A percentile compares a stretch with the other conserved stretches of the same genome.
Conservation (phyloP, 2,888 invertebrate genomes). For the Cephus sareptanus region DNA sequence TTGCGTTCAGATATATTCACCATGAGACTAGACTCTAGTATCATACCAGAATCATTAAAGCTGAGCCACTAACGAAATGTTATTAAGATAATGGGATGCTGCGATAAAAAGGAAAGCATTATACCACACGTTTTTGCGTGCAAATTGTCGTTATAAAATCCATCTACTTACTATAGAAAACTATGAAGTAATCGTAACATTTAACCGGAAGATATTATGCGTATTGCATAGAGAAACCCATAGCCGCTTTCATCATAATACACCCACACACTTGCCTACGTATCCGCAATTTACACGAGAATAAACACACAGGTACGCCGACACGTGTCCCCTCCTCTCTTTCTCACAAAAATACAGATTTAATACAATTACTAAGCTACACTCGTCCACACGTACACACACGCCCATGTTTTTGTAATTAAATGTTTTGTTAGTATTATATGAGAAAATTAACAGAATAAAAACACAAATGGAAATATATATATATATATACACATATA, state of each 20-base stretch:
- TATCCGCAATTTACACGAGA: neutral
- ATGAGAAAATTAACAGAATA: conserved; percentile 57
- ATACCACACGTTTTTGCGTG: conserved; percentile 43
- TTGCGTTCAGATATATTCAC: conserved; percentile 51
- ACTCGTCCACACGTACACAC: conserved; percentile 34
- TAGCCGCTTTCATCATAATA: conserved; percentile 56
- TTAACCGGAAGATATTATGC: conserved; percentile 57
- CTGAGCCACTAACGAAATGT: neutral
- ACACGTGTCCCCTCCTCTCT: neutral
- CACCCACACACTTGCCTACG: conserved; percentile 29
- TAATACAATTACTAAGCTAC: neutral
- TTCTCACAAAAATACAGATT: neutral
- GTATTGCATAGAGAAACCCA: conserved; percentile 51
- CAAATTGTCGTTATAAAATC: conserved; percentile 53
- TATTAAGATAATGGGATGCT: conserved; percentile 8
- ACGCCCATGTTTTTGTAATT: conserved; percentile 59
- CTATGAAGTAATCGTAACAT: conserved; percentile 57
- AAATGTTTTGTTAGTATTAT: conserved; percentile 62
- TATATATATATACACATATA: neutral
- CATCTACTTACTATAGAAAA: conserved; percentile 54
- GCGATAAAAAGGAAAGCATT: conserved; percentile 32
- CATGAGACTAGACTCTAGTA: conserved; percentile 25
- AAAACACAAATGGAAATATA: conserved; percentile 39
- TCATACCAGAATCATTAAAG: conserved; percentile 22
- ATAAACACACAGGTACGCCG: neutral